A percentile compares a stretch with the other conserved stretches of the same genome.
Evolutionary conservation across 2,888 invertebrate species (phyloP).

Genomic region (Scaptomyza parva): DNA sequence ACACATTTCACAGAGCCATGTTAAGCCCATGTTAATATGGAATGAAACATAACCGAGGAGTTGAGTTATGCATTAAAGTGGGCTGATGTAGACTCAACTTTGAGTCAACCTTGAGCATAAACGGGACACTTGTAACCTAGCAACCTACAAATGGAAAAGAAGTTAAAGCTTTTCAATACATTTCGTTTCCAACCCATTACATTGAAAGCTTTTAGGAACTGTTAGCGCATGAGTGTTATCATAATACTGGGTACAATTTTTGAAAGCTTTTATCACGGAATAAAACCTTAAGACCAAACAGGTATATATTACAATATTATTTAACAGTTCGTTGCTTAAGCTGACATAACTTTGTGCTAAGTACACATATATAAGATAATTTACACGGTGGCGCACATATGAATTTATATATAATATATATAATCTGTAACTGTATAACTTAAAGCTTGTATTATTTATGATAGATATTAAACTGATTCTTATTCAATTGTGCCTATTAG

Average conservation of each 20-base stretch:
- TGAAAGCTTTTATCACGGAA: constrained; percentile 26
- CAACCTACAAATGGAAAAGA: constrained; percentile 25
- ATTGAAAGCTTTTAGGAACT: constrained; percentile 28
- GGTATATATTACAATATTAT: constrained; percentile 13
- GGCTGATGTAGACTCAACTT: constrained; percentile 24
- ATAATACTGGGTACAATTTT: constrained; percentile 20
- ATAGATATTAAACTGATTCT: constrained; percentile 44
- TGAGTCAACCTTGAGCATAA: constrained; percentile 36
- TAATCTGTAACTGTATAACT: constrained; percentile 41
- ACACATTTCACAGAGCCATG: constrained; percentile 8
- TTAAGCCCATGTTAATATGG: constrained; percentile 11
- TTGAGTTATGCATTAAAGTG: constrained; percentile 13
- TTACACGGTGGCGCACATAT: constrained; percentile 38
- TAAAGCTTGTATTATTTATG: constrained; percentile 57
- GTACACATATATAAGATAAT: constrained; percentile 21
- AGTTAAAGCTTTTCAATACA: constrained; percentile 11
- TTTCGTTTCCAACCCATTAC: constrained; percentile 2
- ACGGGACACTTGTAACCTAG: constrained; percentile 35
- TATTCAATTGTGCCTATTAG: constrained; percentile 46
- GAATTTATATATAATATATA: constrained; percentile 30
- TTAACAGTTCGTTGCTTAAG: constrained; percentile 49
- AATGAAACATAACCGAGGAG: constrained; percentile 26
- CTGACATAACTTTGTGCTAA: constrained; percentile 49
- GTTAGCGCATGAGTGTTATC: not conserved
- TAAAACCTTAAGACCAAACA: constrained; percentile 21